phyloP scores from a whole-genome alignment of 1,140 invertebrate genomes.

The Eriosoma lanigerum region DNA sequence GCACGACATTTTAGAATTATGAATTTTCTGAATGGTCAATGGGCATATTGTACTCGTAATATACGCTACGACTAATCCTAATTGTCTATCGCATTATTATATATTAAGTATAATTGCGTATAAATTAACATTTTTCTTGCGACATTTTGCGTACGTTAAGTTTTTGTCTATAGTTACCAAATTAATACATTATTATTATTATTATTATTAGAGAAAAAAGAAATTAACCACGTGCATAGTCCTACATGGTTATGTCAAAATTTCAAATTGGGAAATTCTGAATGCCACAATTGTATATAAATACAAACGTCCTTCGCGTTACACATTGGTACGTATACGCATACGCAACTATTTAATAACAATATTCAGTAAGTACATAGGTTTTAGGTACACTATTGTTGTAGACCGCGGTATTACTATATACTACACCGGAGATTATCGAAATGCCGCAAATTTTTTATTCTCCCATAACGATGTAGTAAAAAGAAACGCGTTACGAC shows the following conservation, averaged over 20 bases:
- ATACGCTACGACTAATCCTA: too few species aligned
- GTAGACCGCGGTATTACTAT: too few species aligned
- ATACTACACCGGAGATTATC: neutral
- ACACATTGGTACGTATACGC: too few species aligned
- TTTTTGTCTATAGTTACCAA: neutral
- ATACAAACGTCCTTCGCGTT: neutral
- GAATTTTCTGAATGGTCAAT: too few species aligned
- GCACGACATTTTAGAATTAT: too few species aligned
- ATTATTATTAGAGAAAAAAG: neutral
- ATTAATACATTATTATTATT: neutral
- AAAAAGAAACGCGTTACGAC: neutral
- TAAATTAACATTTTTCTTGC: slow-evolving; percentile 16
- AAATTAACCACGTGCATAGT: neutral
- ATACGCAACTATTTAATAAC: neutral
- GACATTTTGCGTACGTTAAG: neutral
- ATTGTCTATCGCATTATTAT: too few species aligned
- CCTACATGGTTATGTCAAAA: neutral
- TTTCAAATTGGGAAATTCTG: slow-evolving; percentile 17
- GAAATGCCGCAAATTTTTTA: neutral
- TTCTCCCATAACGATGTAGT: neutral
- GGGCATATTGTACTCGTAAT: too few species aligned
- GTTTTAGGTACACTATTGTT: too few species aligned
- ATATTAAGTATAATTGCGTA: too few species aligned
- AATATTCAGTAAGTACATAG: too few species aligned
- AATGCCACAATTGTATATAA: neutral